These are phyloP conservation scores for Crotophaga sulcirostris DNA, from an alignment of 2,113 vertebrate genomes.

Conservation along the genomic window DNA sequence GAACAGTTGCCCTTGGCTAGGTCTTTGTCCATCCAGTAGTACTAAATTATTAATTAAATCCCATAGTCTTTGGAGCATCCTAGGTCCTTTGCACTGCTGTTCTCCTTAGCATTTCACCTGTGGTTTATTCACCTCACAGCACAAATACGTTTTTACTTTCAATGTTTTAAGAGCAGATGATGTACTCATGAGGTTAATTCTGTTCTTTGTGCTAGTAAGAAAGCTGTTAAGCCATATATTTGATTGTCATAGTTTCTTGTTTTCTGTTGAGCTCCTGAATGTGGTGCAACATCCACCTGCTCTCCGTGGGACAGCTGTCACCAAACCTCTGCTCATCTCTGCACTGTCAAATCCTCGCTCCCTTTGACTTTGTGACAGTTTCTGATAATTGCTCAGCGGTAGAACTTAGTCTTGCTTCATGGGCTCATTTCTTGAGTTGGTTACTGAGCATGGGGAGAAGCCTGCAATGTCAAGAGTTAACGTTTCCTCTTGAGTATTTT, in stretches of 20 bases:
- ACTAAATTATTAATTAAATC: background rate
- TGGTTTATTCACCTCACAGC: background rate
- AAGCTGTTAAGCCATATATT: background rate
- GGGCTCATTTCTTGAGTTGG: background rate
- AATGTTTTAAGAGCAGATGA: background rate
- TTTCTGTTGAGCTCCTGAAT: background rate
- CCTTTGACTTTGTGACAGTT: background rate
- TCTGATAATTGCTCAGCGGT: background rate
- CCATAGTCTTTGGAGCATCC: background rate
- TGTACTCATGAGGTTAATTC: background rate
- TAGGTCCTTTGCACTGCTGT: background rate
- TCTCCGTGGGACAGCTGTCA: background rate
- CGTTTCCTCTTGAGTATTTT: background rate
- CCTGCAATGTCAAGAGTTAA: background rate
- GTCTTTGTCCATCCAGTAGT: background rate
- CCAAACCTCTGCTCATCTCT: background rate
- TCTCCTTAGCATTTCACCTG: background rate
- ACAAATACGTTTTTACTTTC: background rate
- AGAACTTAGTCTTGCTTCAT: background rate
- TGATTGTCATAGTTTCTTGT: background rate
- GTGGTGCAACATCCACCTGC: background rate
- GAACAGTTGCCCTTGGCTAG: background rate
- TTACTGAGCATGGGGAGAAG: accelerated
- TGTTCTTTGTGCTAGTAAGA: background rate
- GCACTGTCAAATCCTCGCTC: background rate